Evolutionary conservation across 2,797 vertebrate genomes (phyloP).

Genomic region (Brachyalestes nurse): DNA sequence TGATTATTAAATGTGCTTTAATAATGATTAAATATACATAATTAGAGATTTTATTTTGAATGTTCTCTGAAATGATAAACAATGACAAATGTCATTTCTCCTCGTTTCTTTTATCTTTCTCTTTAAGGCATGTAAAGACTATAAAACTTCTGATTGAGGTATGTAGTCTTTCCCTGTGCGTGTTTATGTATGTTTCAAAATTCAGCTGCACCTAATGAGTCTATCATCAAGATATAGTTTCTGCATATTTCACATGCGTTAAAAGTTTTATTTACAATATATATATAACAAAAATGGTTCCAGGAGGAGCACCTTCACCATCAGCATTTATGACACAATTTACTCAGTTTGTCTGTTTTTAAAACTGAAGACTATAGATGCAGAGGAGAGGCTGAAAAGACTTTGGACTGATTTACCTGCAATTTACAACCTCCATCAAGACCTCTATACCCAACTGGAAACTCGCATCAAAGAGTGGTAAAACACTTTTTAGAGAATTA

Average conservation of each 20-base stretch:
- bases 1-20: too few relatives aligned
- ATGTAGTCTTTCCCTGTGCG: constrained; percentile 63
- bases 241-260: too few relatives aligned
- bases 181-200: background rate
- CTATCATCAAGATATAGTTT: too few relatives aligned
- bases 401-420: constrained; percentile 88
- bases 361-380: constrained; percentile 64
- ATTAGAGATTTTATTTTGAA: background rate
- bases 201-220: too few relatives aligned
- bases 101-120: constrained; percentile 54
- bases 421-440: constrained; percentile 86
- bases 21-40: background rate
- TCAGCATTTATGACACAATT: background rate
- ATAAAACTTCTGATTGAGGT: constrained; percentile 86
- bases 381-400: constrained; percentile 81
- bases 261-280: too few relatives aligned
- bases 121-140: constrained; percentile 88
- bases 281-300: too few relatives aligned
- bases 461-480: constrained; percentile 86
- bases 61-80: background rate
- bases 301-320: too few relatives aligned
- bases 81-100: background rate
- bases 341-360: background rate
- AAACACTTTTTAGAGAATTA: constrained; percentile 45
- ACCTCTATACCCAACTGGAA: constrained; percentile 86